Evolutionary conservation across 1,140 invertebrate species (phyloP).

Genomic region (Leptestheria dahalacensis): DNA sequence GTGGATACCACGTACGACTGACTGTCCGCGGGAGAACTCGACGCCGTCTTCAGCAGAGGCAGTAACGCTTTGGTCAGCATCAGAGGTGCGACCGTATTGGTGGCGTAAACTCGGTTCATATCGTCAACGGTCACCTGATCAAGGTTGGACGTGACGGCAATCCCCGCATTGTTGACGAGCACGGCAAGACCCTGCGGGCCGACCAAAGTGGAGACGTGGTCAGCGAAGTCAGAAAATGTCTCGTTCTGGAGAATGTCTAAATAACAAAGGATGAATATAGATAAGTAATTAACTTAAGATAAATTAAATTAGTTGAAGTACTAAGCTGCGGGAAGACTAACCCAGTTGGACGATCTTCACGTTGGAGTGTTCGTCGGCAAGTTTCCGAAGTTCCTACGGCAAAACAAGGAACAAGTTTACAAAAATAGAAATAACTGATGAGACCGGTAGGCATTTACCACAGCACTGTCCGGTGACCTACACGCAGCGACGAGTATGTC

Average conservation of each 20-base stretch:
- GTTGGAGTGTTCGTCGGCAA: constrained; percentile 9
- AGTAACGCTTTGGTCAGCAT: constrained; percentile 40
- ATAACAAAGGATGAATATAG: too few relatives aligned
- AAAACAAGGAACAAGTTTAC: background rate
- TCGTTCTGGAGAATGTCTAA: constrained; percentile 40
- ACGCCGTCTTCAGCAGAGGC: constrained; percentile 48
- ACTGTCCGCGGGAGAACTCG: constrained; percentile 19
- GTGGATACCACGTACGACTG: constrained; percentile 31
- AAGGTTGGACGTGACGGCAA: constrained; percentile 54
- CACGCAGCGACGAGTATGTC: constrained; percentile 3
- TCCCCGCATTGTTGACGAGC: constrained; percentile 73
- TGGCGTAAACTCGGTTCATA: constrained; percentile 46
- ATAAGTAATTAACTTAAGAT: too few relatives aligned
- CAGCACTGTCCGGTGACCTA: constrained; percentile 3
- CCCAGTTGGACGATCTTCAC: constrained; percentile 10
- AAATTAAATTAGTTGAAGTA: too few relatives aligned
- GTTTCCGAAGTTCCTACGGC: constrained; percentile 1
- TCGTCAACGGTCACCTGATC: constrained; percentile 49
- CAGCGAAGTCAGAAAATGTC: constrained; percentile 39
- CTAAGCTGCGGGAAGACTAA: too few relatives aligned
- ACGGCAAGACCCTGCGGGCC: constrained; percentile 56
- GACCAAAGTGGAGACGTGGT: constrained; percentile 35
- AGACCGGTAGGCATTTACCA: background rate
- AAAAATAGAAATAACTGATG: too few relatives aligned
- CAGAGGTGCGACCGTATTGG: constrained; percentile 67